phyloP scores from a whole-genome alignment of 2,113 vertebrate species.

The Machaerirhynchus nigripectus region DNA sequence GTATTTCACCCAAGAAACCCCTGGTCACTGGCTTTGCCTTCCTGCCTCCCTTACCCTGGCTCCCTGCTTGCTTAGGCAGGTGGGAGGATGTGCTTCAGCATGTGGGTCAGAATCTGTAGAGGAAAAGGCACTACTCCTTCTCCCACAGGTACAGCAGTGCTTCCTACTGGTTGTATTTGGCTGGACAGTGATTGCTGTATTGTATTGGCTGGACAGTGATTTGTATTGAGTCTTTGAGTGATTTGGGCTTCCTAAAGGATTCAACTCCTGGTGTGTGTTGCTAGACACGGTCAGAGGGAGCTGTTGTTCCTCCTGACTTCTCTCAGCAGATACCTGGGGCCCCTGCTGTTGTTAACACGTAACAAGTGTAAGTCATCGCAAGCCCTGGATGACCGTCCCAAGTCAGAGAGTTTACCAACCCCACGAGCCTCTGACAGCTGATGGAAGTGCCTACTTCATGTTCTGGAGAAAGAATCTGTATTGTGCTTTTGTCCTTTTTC shows the following conservation, averaged over 20 bases:
- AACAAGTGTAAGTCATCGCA: accelerated
- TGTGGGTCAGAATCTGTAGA: background rate
- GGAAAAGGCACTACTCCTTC: background rate
- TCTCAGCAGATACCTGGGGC: background rate
- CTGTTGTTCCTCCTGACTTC: background rate
- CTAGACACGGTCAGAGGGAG: background rate
- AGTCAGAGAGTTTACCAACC: background rate
- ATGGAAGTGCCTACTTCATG: background rate
- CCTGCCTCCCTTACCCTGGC: background rate
- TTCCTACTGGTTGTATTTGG: background rate
- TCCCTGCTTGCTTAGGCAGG: background rate
- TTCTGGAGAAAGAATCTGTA: background rate
- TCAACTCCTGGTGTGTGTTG: background rate
- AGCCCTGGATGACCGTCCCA: background rate
- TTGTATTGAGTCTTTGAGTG: background rate
- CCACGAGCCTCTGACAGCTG: background rate
- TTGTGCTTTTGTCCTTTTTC: background rate
- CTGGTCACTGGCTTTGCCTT: background rate
- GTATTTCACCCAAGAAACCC: slow-evolving; percentile 3
- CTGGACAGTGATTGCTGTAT: background rate
- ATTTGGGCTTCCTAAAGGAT: background rate
- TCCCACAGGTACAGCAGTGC: background rate
- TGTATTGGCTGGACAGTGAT: too few species aligned
- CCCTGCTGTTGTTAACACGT: background rate
- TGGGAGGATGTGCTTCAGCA: background rate